phyloP scores from a whole-genome alignment of 2,113 vertebrate genomes.

The Ptilorrhoa leucosticta region DNA sequence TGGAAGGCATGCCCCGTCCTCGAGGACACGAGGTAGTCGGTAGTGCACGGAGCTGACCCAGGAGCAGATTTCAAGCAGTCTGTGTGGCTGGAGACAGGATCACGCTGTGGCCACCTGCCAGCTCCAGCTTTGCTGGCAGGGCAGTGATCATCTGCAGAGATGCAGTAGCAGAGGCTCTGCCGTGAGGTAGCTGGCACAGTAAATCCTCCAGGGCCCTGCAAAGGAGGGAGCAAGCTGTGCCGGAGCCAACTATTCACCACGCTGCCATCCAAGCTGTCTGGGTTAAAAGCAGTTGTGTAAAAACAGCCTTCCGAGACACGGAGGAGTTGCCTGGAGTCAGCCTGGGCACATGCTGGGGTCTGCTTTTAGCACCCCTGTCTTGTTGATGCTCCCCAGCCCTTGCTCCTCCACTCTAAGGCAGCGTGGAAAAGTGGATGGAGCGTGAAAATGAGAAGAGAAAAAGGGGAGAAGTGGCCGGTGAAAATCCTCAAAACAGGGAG shows the following conservation, averaged over 20 bases:
- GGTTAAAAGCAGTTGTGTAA: neutral
- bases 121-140: neutral
- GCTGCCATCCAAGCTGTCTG: neutral
- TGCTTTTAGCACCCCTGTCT: neutral
- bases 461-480: neutral
- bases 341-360: neutral
- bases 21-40: neutral
- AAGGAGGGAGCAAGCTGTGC: neutral
- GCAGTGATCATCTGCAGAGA: neutral
- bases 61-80: conserved; percentile 11
- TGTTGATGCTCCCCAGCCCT: neutral
- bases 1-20: neutral
- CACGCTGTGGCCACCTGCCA: neutral
- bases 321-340: neutral
- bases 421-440: neutral
- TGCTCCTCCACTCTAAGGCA: neutral
- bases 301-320: neutral
- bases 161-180: conserved; percentile 23
- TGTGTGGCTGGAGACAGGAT: neutral
- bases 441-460: neutral
- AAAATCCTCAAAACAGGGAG: neutral
- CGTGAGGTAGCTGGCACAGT: conserved; percentile 7
- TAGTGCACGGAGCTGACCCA: neutral
- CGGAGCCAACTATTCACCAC: neutral
- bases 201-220: neutral